Evolutionary conservation across 2,888 invertebrate species (phyloP), one percentile per base, ranked within the genome.

Genomic region (Hyalella azteca): DNA sequence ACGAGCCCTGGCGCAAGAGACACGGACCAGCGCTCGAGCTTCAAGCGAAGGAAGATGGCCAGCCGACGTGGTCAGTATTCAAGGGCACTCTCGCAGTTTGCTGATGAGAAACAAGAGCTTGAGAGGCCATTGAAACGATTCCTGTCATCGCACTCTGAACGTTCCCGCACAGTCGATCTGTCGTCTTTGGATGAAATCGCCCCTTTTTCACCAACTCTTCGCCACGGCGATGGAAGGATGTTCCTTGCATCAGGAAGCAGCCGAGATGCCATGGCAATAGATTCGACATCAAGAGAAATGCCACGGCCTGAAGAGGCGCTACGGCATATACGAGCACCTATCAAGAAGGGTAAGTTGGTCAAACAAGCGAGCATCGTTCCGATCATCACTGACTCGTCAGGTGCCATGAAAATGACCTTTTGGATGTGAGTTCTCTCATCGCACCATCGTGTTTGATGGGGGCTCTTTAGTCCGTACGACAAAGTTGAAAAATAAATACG

Each of bases 331-430:
- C 22, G 66, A 75, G 75, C 39, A 19, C n/a, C 75, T 0, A 41
- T 26, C 26, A 75, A 45, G 45, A 75, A 45, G 45, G 75, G 75
- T 22, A 75, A 75, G 45, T 29, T 75, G n/a, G 75, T 75, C 2
- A 75, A 75, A 45, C 75, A 75, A 45, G 45, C 40, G 0, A 75
- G 75, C 36, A 75, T 75, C 29, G 75, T 75, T 13, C 79, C 79
- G 5, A 50, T 73, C 22, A 73, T 79, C 39, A 79, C 79, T 13
- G 79, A 79, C 39, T 66, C 79, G n/a, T 40, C 73, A 4, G 79
- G 79, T 1, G 50, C 79, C 13, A 79, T 79, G 79, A 79, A 79
- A 29, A 79, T 79, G 45, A 79, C 79, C 19, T 79, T 41, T 36
- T 79, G 79, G 79, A 73, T 79, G 48, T 79, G 49, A 41, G 39